phyloP scores from a whole-genome alignment of 2,113 vertebrate species.

The Mohoua ochrocephala region DNA sequence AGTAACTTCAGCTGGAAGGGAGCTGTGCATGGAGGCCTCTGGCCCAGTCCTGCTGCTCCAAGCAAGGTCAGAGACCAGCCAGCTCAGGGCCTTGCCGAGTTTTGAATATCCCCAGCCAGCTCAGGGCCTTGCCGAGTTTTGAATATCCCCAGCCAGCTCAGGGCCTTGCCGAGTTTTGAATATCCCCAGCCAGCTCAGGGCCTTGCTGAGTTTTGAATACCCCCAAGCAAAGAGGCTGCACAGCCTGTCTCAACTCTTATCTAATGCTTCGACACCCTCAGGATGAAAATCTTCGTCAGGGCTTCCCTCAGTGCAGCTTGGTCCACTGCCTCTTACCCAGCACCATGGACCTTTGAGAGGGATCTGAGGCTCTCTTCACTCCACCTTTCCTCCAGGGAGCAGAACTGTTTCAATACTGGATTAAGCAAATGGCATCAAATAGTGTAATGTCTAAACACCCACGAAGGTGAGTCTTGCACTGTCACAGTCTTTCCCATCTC shows the following conservation, averaged over 20 bases:
- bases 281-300: not conserved
- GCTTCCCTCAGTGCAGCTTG: not conserved
- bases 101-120: not conserved
- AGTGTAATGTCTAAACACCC: not conserved
- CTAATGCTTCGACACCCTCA: not conserved
- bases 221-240: not conserved
- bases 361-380: not conserved
- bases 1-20: not conserved
- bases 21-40: not conserved
- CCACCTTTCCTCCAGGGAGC: not conserved
- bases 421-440: not conserved
- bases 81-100: not conserved
- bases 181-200: not conserved
- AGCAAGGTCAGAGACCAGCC: not conserved
- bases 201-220: not conserved
- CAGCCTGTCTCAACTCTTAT: not conserved
- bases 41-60: not conserved
- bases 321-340: not conserved
- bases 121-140: not conserved
- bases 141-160: not conserved
- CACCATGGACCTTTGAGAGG: not conserved
- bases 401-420: not conserved
- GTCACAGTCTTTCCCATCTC: not conserved
- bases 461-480: not conserved
- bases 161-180: not conserved